phyloP scores from a whole-genome alignment of 2,888 invertebrate species.

The Muscina levida region DNA sequence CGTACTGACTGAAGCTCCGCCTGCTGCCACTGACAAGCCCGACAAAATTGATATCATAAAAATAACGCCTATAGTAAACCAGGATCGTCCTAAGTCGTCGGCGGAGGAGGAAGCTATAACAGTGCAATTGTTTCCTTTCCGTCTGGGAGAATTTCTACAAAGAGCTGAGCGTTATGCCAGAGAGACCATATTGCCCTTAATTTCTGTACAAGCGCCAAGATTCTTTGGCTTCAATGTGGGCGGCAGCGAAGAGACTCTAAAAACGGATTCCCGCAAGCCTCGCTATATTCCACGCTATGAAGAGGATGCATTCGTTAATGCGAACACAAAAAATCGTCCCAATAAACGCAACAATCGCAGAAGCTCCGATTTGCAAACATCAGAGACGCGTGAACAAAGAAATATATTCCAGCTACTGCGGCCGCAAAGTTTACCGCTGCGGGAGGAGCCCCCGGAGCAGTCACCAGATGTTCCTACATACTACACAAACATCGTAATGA shows the following conservation, averaged over 20 bases:
- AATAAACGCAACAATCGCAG: slow-evolving; percentile 47
- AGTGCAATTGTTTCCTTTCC: slow-evolving; percentile 89
- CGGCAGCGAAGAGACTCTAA: slow-evolving; percentile 63
- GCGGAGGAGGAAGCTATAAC: slow-evolving; percentile 57
- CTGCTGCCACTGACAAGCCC: slow-evolving; percentile 1
- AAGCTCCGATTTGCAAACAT: slow-evolving; percentile 15
- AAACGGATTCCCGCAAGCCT: slow-evolving; percentile 78
- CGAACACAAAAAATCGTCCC: neutral
- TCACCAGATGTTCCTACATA: slow-evolving; percentile 71
- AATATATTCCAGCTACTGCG: slow-evolving; percentile 77
- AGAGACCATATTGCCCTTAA: slow-evolving; percentile 87
- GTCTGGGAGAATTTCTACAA: slow-evolving; percentile 88
- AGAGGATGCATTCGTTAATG: slow-evolving; percentile 71
- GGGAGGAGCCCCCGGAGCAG: slow-evolving; percentile 15
- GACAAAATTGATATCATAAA: slow-evolving; percentile 72
- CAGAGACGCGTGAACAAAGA: slow-evolving; percentile 69
- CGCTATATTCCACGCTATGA: slow-evolving; percentile 84
- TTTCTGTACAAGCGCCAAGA: slow-evolving; percentile 89
- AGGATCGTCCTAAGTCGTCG: slow-evolving; percentile 61
- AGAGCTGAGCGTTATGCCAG: slow-evolving; percentile 91
- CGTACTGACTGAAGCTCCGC: slow-evolving; percentile 64
- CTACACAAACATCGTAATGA: slow-evolving; percentile 74
- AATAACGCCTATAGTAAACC: slow-evolving; percentile 79
- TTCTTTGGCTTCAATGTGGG: slow-evolving; percentile 82
- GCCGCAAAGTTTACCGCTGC: slow-evolving; percentile 44